phyloP scores from a whole-genome alignment of 2,113 vertebrate species.

The Parotia lawesii region DNA sequence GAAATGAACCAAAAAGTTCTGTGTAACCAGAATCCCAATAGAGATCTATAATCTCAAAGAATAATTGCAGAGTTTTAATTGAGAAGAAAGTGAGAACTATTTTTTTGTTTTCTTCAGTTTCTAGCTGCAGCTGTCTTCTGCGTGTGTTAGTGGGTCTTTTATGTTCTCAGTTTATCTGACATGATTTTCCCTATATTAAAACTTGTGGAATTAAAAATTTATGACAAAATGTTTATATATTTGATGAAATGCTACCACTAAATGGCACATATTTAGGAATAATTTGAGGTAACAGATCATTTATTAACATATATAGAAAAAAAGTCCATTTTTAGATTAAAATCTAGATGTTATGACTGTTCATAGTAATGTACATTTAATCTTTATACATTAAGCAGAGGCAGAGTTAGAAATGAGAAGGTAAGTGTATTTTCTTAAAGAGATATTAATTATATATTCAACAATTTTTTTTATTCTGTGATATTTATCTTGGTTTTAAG shows the following conservation, averaged over 20 bases:
- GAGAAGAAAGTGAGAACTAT: constrained; percentile 71
- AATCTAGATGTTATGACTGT: constrained; percentile 22
- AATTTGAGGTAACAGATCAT: constrained; percentile 17
- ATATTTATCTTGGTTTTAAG: constrained; percentile 37
- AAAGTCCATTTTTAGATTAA: constrained; percentile 29
- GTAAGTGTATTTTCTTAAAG: constrained; percentile 43
- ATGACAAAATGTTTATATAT: neutral
- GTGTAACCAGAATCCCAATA: constrained; percentile 81
- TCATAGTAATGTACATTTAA: constrained; percentile 45
- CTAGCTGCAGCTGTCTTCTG: constrained; percentile 63
- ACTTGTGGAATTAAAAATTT: constrained; percentile 25
- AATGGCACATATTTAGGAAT: constrained; percentile 12
- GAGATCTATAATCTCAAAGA: constrained; percentile 83
- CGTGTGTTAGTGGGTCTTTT: neutral
- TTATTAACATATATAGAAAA: constrained; percentile 40
- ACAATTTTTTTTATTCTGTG: constrained; percentile 48
- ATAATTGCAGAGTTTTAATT: constrained; percentile 88
- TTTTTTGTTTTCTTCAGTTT: constrained; percentile 72
- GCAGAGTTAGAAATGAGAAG: constrained; percentile 25
- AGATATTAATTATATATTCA: constrained; percentile 43
- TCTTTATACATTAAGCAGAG: constrained; percentile 50
- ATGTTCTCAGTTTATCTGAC: constrained; percentile 2
- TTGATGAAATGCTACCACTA: neutral
- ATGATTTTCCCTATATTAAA: neutral
- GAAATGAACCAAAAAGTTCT: constrained; percentile 81